phyloP scores from a whole-genome alignment of 2,113 vertebrate genomes.

The Taxidea taxus region DNA sequence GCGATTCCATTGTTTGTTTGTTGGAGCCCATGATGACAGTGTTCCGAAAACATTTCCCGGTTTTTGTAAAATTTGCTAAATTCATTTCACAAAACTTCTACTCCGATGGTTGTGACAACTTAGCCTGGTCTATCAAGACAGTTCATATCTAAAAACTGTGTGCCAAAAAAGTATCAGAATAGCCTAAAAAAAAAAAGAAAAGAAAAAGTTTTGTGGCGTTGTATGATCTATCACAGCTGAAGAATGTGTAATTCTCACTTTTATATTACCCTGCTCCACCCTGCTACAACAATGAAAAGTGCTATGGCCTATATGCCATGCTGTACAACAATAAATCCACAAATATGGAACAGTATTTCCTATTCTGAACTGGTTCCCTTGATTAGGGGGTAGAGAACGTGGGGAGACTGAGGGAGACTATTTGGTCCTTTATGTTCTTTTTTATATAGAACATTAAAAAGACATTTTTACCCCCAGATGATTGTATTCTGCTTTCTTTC shows the following conservation, averaged over 20 bases:
- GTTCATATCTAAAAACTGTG: not conserved
- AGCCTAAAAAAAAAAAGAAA: not conserved
- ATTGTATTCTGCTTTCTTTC: not conserved
- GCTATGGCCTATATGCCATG: not conserved
- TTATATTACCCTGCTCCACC: not conserved
- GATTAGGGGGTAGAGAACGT: not conserved
- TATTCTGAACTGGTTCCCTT: not conserved
- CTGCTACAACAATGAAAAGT: not conserved
- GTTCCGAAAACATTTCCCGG: not conserved
- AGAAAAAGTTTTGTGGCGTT: not conserved
- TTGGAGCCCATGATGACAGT: not conserved
- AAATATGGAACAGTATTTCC: not conserved
- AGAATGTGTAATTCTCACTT: not conserved
- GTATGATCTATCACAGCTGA: not conserved
- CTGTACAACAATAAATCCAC: not conserved
- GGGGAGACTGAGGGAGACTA: not conserved
- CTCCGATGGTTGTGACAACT: not conserved
- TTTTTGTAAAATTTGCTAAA: constrained; percentile 1
- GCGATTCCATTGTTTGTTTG: not conserved
- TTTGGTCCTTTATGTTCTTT: not conserved
- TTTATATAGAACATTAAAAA: not conserved
- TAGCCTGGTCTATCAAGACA: not conserved
- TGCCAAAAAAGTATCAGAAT: not conserved
- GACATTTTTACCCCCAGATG: not conserved
- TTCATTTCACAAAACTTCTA: not conserved